phyloP scores from a whole-genome alignment of 2,113 vertebrate genomes.

The Fukomys damarensis region DNA sequence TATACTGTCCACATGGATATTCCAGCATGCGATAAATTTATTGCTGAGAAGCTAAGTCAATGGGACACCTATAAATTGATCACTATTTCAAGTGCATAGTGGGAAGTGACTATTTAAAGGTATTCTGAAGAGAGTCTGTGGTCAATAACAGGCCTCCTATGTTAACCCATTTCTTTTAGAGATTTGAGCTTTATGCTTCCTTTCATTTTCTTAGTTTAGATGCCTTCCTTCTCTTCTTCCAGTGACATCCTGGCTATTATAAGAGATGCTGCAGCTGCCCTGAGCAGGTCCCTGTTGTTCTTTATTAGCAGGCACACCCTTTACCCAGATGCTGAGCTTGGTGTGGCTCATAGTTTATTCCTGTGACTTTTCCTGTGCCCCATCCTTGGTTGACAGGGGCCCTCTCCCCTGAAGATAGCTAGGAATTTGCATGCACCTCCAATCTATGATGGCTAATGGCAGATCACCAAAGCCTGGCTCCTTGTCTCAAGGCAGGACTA shows the following conservation, averaged over 20 bases:
- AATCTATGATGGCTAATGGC: not conserved
- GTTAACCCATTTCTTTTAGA: conserved; percentile 32
- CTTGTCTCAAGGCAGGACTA: not conserved
- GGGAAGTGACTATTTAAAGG: not conserved
- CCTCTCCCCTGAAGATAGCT: not conserved
- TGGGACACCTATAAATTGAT: not conserved
- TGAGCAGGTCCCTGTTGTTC: not conserved
- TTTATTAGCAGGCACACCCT: not conserved
- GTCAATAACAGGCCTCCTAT: not conserved
- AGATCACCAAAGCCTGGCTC: not conserved
- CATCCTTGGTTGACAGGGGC: not conserved
- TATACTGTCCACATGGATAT: not conserved
- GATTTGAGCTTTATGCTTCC: not conserved
- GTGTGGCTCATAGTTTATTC: not conserved
- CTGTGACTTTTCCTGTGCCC: not conserved
- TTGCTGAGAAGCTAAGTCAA: conserved; percentile 3
- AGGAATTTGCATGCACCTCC: not conserved
- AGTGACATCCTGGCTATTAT: not conserved
- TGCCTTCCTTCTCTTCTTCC: too few species aligned
- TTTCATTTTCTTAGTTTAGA: not conserved
- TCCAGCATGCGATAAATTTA: not conserved
- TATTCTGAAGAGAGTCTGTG: not conserved
- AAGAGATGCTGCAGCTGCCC: not conserved
- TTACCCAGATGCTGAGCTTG: not conserved
- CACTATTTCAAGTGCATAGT: not conserved